These are phyloP conservation scores for Colostygia pectinataria DNA, from an alignment of 2,888 invertebrate genomes.

Conservation along the genomic window DNA sequence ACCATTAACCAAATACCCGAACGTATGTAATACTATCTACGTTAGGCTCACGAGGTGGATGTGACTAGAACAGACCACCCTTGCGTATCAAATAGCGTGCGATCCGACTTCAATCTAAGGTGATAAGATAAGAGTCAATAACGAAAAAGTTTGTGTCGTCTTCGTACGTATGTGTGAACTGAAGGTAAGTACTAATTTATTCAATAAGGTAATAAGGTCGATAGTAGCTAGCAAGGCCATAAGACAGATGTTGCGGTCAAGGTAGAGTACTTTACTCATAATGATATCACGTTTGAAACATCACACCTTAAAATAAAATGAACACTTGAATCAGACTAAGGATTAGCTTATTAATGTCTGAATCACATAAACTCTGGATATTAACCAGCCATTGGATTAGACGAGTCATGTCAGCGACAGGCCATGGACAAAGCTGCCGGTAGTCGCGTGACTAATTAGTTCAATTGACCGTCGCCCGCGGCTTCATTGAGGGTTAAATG, in stretches of 20 bases:
- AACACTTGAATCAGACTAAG: constrained; percentile 6
- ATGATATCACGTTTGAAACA: constrained; percentile 4
- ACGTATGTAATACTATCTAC: too few species aligned
- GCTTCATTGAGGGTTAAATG: constrained; percentile 28
- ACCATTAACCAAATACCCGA: too few species aligned
- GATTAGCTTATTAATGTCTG: neutral
- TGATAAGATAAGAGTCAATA: too few species aligned
- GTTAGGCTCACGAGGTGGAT: too few species aligned
- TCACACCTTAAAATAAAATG: constrained; percentile 6
- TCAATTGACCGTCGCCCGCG: constrained; percentile 33
- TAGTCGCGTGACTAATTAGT: constrained; percentile 33
- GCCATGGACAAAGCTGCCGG: constrained; percentile 16
- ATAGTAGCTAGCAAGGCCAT: constrained; percentile 6
- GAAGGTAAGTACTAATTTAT: neutral
- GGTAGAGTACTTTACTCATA: constrained; percentile 2
- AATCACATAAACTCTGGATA: neutral
- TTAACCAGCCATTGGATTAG: constrained; percentile 19
- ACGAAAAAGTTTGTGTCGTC: too few species aligned
- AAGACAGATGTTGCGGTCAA: constrained; percentile 15
- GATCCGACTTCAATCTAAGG: too few species aligned
- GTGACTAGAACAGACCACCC: too few species aligned
- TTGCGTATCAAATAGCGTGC: too few species aligned
- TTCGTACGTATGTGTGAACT: too few species aligned
- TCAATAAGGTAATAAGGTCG: neutral
- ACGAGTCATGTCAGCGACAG: constrained; percentile 8